Evolutionary conservation across 1,140 invertebrate genomes (phyloP).

Genomic region (Drosophila nebulosa): DNA sequence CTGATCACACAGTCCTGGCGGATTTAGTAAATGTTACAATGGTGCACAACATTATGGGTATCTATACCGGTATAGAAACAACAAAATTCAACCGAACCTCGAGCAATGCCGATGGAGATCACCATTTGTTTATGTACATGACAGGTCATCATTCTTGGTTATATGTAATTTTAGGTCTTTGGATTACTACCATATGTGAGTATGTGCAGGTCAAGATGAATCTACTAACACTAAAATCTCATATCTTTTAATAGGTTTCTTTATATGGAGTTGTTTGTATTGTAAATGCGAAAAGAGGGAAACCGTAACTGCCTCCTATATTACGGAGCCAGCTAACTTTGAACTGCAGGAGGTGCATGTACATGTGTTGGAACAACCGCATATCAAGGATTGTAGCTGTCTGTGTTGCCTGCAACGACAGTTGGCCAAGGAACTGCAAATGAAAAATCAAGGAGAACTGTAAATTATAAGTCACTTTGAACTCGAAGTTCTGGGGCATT

Average conservation of each 20-base stretch:
- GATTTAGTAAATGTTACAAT: neutral
- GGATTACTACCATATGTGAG: constrained; percentile 45
- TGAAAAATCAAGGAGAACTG: neutral
- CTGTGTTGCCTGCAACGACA: constrained; percentile 48
- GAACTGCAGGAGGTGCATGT: constrained; percentile 50
- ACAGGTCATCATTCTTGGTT: neutral
- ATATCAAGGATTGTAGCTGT: constrained; percentile 43
- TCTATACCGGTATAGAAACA: constrained; percentile 5
- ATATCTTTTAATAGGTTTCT: constrained; percentile 11
- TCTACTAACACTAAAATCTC: neutral
- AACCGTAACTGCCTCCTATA: constrained; percentile 22
- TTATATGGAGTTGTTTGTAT: constrained; percentile 40
- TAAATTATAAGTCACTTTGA: too few relatives aligned
- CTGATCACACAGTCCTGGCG: neutral
- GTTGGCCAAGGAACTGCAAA: constrained; percentile 32
- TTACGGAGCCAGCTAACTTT: constrained; percentile 20
- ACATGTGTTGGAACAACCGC: neutral
- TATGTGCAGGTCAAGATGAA: neutral
- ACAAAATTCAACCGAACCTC: neutral
- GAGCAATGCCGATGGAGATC: neutral
- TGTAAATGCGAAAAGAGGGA: constrained; percentile 46
- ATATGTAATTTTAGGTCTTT: constrained; percentile 35
- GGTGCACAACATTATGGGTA: constrained; percentile 10
- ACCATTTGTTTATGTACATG: neutral
- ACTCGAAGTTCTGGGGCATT: too few relatives aligned